Evolutionary conservation across 2,888 invertebrate genomes (phyloP), one percentile per base, ranked within the genome.

Genomic region (Aphodius sticticus): DNA sequence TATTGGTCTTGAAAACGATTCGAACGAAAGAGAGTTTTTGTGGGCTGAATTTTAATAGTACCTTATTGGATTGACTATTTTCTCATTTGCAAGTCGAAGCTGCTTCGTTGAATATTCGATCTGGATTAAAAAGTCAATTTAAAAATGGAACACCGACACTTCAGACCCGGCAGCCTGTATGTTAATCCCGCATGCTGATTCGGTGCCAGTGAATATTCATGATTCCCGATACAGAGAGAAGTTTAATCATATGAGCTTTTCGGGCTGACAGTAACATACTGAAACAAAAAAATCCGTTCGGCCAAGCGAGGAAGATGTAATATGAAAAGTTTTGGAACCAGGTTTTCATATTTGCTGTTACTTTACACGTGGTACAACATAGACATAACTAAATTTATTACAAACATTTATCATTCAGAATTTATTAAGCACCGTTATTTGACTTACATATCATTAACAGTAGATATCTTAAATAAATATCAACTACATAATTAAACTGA

Each of bases 101-200:
- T 9, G 7, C 53, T 9, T 53, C 15, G 71, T 35, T 74, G 74
- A 74, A 74, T 74, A 74, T 74, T 74, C 74, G 74, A 74, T 74
- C 74, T n/a, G n/a, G 74, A 74, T 74, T 74, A 74, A 74, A 74
- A 74, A 74, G 36, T 74, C 74, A 74, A 74, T 74, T 74, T 74
- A 9, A 37, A 74, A 74, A 74, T 36, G 53, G 53, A 53, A 53
- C 53, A 12, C 53, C 53, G 53, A 53, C 53, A 74, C 36, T 74
- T 74, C n/a, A 74, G n/a, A n/a, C 36, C 74, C 35, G 9, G 7
- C 74, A 74, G 74, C 74, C 37, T 74, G 37, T 74, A 36, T 74
- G 74, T 37, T 74, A 74, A 74, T 74, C n/a, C 6, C 6, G 71
- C 12, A 53, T 5, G 6, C 53, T 53, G 53, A 5, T 53, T 5